phyloP scores from a whole-genome alignment of 1,140 invertebrate genomes.

The Nasonia vitripennis region DNA sequence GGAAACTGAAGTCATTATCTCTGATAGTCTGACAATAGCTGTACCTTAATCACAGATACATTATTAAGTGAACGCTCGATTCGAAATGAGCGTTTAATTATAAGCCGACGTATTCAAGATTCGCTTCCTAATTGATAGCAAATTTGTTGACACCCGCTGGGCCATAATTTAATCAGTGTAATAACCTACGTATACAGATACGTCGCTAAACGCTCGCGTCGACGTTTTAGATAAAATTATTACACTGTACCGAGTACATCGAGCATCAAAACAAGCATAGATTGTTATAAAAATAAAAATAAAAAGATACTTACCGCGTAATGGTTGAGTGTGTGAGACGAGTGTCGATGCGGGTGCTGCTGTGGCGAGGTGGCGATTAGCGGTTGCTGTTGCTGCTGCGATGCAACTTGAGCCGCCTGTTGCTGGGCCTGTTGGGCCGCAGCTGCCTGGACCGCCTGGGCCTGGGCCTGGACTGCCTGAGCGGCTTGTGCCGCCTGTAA shows the following conservation, averaged over 20 bases:
- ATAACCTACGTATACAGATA: too few relatives aligned
- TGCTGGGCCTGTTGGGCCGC: slow-evolving; percentile 60
- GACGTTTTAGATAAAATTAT: too few relatives aligned
- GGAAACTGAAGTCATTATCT: slow-evolving; percentile 6
- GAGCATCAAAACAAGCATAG: not conserved
- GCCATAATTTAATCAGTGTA: too few relatives aligned
- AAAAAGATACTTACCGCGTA: slow-evolving; percentile 67
- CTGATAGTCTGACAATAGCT: slow-evolving; percentile 16
- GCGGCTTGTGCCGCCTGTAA: slow-evolving; percentile 71
- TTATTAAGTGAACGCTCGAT: slow-evolving; percentile 5
- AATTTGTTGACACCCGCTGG: not conserved
- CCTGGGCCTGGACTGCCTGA: slow-evolving; percentile 63
- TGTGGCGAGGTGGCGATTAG: slow-evolving; percentile 73
- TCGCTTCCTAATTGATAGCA: not conserved
- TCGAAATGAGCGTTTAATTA: not conserved
- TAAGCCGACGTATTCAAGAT: not conserved
- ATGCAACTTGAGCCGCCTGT: slow-evolving; percentile 67
- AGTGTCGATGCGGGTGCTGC: slow-evolving; percentile 70
- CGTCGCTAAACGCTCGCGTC: too few relatives aligned
- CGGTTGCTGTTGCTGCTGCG: slow-evolving; percentile 70
- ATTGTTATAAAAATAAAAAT: not conserved
- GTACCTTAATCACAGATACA: slow-evolving; percentile 17
- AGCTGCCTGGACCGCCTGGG: slow-evolving; percentile 61
- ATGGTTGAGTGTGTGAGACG: slow-evolving; percentile 69
- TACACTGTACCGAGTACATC: too few relatives aligned